A percentile compares a stretch with the other conserved stretches of the same genome.
These are phyloP conservation scores for Fregetta grallaria DNA, from an alignment of 2,113 vertebrate species.

Conservation along the genomic window DNA sequence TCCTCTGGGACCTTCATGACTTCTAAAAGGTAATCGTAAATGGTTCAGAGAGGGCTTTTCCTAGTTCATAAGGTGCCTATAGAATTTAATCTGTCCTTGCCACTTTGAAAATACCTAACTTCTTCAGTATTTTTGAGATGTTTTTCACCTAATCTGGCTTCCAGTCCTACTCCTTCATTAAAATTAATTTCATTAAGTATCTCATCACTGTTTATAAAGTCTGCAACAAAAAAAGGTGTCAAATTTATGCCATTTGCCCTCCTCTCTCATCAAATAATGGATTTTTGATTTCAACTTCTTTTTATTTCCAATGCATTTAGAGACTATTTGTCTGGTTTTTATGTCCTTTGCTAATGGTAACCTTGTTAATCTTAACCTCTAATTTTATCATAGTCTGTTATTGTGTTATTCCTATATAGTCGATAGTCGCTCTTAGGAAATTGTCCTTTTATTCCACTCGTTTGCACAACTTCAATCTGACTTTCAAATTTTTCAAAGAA, in stretches of 20 bases:
- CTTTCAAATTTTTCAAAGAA: neutral
- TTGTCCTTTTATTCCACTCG: neutral
- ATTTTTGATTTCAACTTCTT: neutral
- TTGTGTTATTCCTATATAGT: neutral
- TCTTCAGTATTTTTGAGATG: neutral
- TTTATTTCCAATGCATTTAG: neutral
- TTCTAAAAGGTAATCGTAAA: neutral
- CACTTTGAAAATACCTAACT: neutral
- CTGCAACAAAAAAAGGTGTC: neutral
- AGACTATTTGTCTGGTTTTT: neutral
- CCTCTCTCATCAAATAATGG: neutral
- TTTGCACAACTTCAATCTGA: neutral
- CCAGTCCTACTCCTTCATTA: neutral
- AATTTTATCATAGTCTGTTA: neutral
- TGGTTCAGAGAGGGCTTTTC: neutral
- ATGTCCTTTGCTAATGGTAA: neutral
- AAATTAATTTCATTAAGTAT: neutral
- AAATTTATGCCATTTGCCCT: neutral
- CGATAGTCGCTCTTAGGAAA: neutral
- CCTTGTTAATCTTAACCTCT: neutral
- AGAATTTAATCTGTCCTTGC: neutral
- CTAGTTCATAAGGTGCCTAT: neutral
- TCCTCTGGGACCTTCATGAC: neutral
- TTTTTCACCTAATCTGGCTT: neutral
- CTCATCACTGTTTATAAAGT: neutral